phyloP scores from a whole-genome alignment of 2,888 invertebrate species.

The Eubasilissa splendida region DNA sequence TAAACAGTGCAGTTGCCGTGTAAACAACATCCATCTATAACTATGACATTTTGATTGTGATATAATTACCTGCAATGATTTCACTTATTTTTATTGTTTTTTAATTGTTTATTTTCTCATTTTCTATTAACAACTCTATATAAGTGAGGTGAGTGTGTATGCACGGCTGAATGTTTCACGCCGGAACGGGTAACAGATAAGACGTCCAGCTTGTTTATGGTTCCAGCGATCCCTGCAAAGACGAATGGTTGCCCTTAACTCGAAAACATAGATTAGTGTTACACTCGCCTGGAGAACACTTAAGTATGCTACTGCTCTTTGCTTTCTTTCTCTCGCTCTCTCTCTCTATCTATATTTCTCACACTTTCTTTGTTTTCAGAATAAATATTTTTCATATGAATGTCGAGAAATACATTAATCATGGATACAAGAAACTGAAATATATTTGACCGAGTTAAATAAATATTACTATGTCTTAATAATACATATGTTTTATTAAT shows the following conservation, averaged over 20 bases:
- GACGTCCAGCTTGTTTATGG: slow-evolving; percentile 33
- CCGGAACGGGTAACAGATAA: slow-evolving; percentile 5
- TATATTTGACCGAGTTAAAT: too few relatives aligned
- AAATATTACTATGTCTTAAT: too few relatives aligned
- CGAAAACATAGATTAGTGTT: slow-evolving; percentile 35
- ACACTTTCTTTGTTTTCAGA: background rate
- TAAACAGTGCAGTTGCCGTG: too few relatives aligned
- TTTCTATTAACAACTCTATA: too few relatives aligned
- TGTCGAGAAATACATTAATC: slow-evolving; percentile 18
- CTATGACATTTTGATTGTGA: too few relatives aligned
- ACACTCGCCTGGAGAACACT: slow-evolving; percentile 18
- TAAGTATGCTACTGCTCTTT: background rate
- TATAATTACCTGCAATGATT: too few relatives aligned
- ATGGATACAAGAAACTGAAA: background rate
- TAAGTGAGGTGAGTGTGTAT: too few relatives aligned
- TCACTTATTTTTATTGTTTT: too few relatives aligned
- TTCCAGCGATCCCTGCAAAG: slow-evolving; percentile 22
- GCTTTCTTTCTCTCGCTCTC: too few relatives aligned
- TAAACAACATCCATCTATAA: too few relatives aligned
- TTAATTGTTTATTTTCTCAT: too few relatives aligned
- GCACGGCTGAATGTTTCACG: background rate
- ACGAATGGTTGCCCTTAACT: slow-evolving; percentile 31
- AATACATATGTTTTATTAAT: too few relatives aligned
- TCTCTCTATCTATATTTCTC: background rate
- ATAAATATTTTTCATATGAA: slow-evolving; percentile 18